These are phyloP conservation scores for Mesoclemmys tuberculata DNA, from an alignment of 2,113 vertebrate species.

Conservation along the genomic window DNA sequence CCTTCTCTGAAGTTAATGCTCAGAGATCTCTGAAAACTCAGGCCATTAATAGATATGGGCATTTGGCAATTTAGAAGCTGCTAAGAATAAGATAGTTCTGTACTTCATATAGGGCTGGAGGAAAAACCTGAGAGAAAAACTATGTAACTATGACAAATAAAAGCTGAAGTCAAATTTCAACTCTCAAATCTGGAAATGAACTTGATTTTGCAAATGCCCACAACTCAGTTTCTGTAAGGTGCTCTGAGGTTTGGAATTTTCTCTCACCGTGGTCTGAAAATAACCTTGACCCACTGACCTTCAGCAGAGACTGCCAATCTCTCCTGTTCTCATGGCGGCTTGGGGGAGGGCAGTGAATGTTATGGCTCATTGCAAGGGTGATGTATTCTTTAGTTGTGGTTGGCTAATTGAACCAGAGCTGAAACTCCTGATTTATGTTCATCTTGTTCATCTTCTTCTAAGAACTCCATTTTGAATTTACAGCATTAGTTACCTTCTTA, in stretches of 20 bases:
- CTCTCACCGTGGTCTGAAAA: neutral
- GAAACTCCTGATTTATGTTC: neutral
- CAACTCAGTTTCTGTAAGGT: neutral
- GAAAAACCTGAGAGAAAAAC: neutral
- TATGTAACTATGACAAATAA: constrained; percentile 34
- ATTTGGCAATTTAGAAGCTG: neutral
- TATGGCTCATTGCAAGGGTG: neutral
- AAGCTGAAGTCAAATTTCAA: constrained; percentile 43
- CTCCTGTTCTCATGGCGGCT: neutral
- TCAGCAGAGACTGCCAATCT: neutral
- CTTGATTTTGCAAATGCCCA: constrained; percentile 19
- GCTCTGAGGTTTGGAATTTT: neutral
- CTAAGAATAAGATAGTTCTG: neutral
- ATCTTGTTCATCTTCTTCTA: neutral
- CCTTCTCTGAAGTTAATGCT: neutral
- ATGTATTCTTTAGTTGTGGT: neutral
- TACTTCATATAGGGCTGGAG: neutral
- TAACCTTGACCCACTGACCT: neutral
- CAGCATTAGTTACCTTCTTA: neutral
- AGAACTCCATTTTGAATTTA: constrained; percentile 11
- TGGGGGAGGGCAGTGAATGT: neutral
- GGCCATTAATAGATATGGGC: neutral
- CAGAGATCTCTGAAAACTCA: neutral
- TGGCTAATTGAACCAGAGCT: neutral
- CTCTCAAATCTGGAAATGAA: constrained; percentile 16